phyloP scores from a whole-genome alignment of 1,140 invertebrate species.

The Nilaparvata lugens region DNA sequence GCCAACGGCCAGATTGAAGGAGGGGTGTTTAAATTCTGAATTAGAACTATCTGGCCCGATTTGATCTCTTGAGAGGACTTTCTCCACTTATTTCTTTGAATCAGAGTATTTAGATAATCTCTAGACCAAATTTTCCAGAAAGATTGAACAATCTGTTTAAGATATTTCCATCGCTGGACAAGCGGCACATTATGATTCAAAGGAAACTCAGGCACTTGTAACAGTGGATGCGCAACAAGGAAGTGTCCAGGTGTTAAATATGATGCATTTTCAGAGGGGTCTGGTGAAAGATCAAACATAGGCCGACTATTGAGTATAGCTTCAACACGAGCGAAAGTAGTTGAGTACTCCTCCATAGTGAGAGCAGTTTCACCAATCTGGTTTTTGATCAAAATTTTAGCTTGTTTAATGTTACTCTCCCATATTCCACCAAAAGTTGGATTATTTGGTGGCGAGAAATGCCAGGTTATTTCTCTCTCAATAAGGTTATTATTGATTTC shows the following conservation, averaged over 20 bases:
- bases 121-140: not conserved
- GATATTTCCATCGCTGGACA: not conserved
- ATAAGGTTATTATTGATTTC: not conserved
- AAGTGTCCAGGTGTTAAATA: not conserved
- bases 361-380: not conserved
- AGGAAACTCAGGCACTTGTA: not conserved
- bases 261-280: not conserved
- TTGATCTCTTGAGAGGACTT: too few relatives aligned
- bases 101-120: too few relatives aligned
- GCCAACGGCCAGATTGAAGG: too few relatives aligned
- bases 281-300: conserved; percentile 23
- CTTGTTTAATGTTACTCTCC: conserved; percentile 27
- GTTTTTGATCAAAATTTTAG: not conserved
- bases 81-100: too few relatives aligned
- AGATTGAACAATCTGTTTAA: not conserved
- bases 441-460: conserved; percentile 28
- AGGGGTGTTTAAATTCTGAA: too few relatives aligned
- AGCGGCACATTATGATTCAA: not conserved
- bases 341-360: not conserved
- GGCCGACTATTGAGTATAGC: not conserved
- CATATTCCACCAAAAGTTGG: conserved; percentile 30
- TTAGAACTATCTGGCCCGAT: too few relatives aligned
- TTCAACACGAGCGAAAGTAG: not conserved
- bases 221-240: not conserved
- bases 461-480: conserved; percentile 26